A percentile compares a stretch with the other conserved stretches of the same genome.
Conservation (phyloP, 2,888 invertebrate genomes). For the Drosophila nr. perissopoda region DNA sequence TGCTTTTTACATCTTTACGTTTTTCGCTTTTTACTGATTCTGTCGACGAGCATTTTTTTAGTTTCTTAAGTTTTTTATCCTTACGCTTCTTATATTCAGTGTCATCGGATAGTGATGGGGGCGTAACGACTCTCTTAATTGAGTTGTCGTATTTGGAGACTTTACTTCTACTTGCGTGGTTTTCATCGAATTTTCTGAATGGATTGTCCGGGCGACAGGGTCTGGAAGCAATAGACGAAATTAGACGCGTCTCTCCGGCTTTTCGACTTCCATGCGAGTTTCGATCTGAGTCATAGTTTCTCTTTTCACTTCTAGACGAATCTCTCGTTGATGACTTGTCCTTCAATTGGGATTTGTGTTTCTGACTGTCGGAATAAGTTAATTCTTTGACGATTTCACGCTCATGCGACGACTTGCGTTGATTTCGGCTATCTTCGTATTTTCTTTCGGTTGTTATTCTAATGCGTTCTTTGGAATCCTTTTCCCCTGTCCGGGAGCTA, state of each 20-base stretch:
- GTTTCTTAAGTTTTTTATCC: constrained; percentile 87
- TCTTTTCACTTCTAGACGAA: constrained; percentile 26
- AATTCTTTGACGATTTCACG: constrained; percentile 33
- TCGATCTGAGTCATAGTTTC: constrained; percentile 52
- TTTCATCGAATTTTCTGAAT: constrained; percentile 87
- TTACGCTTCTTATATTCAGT: constrained; percentile 86
- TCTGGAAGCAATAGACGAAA: constrained; percentile 58
- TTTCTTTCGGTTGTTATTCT: constrained; percentile 17
- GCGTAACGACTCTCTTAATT: constrained; percentile 82
- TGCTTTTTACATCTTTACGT: constrained; percentile 88
- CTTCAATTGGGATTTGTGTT: constrained; percentile 30
- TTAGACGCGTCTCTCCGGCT: constrained; percentile 44
- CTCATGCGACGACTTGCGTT: constrained; percentile 44
- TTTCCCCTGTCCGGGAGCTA: constrained; percentile 50
- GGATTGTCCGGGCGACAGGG: constrained; percentile 74
- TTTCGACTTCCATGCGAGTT: constrained; percentile 39
- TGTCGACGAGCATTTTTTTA: constrained; percentile 85
- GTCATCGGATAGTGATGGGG: constrained; percentile 85
- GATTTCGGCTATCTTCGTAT: constrained; percentile 33
- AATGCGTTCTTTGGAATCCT: constrained; percentile 46
- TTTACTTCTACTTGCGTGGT: constrained; percentile 86
- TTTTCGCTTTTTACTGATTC: constrained; percentile 87
- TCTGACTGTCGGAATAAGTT: constrained; percentile 29
- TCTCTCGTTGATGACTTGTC: constrained; percentile 24
- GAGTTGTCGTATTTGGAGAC: constrained; percentile 86